These are phyloP conservation scores for Gerosis bhagava DNA, from an alignment of 2,888 invertebrate genomes.

Conservation along the genomic window DNA sequence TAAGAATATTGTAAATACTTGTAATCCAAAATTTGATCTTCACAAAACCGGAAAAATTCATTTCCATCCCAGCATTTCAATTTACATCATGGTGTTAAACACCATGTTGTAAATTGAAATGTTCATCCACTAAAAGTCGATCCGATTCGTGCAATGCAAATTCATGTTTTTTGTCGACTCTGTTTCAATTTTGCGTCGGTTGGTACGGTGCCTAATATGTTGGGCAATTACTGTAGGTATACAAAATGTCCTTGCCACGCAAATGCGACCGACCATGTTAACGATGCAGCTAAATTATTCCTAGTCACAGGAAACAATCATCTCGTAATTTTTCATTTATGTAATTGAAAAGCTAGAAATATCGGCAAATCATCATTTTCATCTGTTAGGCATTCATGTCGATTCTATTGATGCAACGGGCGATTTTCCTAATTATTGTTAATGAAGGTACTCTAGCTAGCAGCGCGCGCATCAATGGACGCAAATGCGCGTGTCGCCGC, in stretches of 20 bases:
- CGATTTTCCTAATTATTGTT: conserved; percentile 60
- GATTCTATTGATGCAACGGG: conserved; percentile 51
- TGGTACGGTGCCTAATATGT: too few relatives aligned
- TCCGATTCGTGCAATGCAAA: too few relatives aligned
- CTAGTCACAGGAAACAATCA: conserved; percentile 72
- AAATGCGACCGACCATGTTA: conserved; percentile 49
- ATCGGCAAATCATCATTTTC: conserved; percentile 66
- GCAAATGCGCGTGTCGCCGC: conserved; percentile 75
- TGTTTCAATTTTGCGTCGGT: too few relatives aligned
- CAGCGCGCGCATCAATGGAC: conserved; percentile 65
- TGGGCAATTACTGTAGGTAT: too few relatives aligned
- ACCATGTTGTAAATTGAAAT: too few relatives aligned
- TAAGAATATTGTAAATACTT: too few relatives aligned
- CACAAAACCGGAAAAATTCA: too few relatives aligned
- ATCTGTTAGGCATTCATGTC: conserved; percentile 74
- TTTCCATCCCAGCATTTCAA: too few relatives aligned
- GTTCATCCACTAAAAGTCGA: too few relatives aligned
- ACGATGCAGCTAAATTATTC: conserved; percentile 46
- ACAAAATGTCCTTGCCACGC: conserved; percentile 52
- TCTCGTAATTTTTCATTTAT: conserved; percentile 62
- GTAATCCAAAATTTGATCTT: too few relatives aligned
- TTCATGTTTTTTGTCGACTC: too few relatives aligned
- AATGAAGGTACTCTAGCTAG: conserved; percentile 34
- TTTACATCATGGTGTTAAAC: too few relatives aligned
- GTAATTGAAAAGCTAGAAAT: conserved; percentile 63